Conservation (phyloP, 2,888 invertebrate species). For the Abrostola triplasia region DNA sequence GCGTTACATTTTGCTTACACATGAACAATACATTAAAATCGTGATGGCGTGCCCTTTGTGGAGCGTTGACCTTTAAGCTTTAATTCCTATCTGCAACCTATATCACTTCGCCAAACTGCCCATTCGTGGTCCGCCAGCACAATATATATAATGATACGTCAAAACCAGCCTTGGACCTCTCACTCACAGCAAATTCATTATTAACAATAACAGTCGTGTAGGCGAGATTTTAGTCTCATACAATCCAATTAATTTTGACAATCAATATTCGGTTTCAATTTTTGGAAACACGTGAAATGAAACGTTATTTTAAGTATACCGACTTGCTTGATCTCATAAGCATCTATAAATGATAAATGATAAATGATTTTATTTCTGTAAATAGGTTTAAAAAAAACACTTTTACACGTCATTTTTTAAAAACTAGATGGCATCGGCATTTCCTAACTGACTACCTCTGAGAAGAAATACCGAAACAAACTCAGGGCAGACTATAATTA, state of each 20-base stretch:
- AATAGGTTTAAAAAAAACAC: too few species aligned
- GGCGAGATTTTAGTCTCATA: constrained; percentile 58
- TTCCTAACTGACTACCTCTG: too few species aligned
- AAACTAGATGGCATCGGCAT: too few species aligned
- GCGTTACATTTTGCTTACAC: constrained; percentile 45
- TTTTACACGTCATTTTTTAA: too few species aligned
- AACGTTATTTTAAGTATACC: neutral
- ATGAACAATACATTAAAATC: constrained; percentile 66
- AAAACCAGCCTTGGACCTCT: constrained; percentile 75
- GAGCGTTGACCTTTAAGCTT: constrained; percentile 70
- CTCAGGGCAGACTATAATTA: neutral
- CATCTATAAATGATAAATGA: too few species aligned
- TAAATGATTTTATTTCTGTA: too few species aligned
- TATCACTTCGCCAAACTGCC: constrained; percentile 74
- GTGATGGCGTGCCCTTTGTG: constrained; percentile 73
- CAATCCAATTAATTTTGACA: constrained; percentile 60
- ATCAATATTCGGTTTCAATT: constrained; percentile 33
- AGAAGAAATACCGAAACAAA: too few species aligned
- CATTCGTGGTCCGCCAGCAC: constrained; percentile 67
- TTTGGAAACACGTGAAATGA: constrained; percentile 7
- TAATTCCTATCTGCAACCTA: constrained; percentile 70
- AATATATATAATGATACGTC: constrained; percentile 72
- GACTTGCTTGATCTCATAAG: constrained; percentile 13
- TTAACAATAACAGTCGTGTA: constrained; percentile 66
- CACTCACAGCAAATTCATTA: constrained; percentile 74